Evolutionary conservation across 2,888 invertebrate species (phyloP), one percentile per base, ranked within the genome.

Genomic region (Stomorhina lunata): DNA sequence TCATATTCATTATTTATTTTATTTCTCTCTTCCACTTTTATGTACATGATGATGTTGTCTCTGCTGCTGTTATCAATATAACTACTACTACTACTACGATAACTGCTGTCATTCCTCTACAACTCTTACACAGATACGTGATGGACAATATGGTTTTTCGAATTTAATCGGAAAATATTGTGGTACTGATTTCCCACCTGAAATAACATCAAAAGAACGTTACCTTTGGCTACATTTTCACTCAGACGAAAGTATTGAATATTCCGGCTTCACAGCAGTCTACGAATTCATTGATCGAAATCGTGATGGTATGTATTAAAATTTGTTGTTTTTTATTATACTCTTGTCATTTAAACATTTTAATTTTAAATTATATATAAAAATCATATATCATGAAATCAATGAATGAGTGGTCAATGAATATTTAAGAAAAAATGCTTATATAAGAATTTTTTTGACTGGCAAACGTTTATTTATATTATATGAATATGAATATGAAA

Each of bases 241-340:
- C 85, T 95, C 96, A 7, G 97, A 97, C 88, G 95, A 95, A 86
- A 95, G 94, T 87, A 95, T 96, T 86, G 95, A 96, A 90, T 95
- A 95, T 88, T 92, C 92, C 32, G 97, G 97, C 1, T 97, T 97
- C 91, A 93, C 93, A 86, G 96, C 95, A 0, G 94, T 95, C 22
- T 96, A 95, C 91, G 93, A 93, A 84, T 95, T 93, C 89, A 91
- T 94, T 76, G 93, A 93, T 50, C 92, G 94, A 82, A 93, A 93
- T 27, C 91, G 92, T 27, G 91, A 92, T 85, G 91, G 94, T 94
- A 90, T 83, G 85, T 77, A 15, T 40, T 15, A 5, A 4, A 2
- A 15, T 22, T 27, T 22, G 12, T 34, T 29, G 5, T 43, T 22
- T 7, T 48, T 17, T 40, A 2, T 63, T 6, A 10, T 29, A 53